These are phyloP conservation scores for Dendrolimus pini DNA, from an alignment of 2,888 invertebrate species.

Conservation along the genomic window DNA sequence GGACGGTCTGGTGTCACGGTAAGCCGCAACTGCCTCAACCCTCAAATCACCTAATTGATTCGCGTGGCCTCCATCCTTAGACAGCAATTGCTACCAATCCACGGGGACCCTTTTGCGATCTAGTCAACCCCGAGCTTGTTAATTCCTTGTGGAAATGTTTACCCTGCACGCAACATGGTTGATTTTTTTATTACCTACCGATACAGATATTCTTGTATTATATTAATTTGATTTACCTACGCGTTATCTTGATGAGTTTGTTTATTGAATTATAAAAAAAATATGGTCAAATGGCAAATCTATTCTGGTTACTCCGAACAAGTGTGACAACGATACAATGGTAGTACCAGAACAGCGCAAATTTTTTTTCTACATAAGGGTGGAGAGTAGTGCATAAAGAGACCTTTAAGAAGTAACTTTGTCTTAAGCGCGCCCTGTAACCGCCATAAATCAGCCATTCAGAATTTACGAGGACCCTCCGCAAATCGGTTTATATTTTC, in stretches of 20 bases:
- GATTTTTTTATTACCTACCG: constrained; percentile 5
- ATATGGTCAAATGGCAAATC: too few species aligned
- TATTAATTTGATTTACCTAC: too few species aligned
- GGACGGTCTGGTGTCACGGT: constrained; percentile 30
- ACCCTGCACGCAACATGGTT: constrained; percentile 28
- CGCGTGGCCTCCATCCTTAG: constrained; percentile 37
- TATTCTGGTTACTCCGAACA: too few species aligned
- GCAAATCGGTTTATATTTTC: constrained; percentile 77
- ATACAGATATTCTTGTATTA: too few species aligned
- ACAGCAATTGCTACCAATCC: constrained; percentile 22
- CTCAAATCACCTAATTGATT: constrained; percentile 58
- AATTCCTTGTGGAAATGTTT: constrained; percentile 33
- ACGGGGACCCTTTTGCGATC: constrained; percentile 33
- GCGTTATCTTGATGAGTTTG: too few species aligned
- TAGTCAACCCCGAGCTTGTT: constrained; percentile 34
- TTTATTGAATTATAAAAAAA: too few species aligned
- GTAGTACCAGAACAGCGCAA: too few species aligned
- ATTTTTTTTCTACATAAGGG: constrained; percentile 26
- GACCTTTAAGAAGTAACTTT: constrained; percentile 64
- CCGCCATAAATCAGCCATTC: constrained; percentile 71
- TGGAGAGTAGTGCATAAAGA: constrained; percentile 40
- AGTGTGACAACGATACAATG: too few species aligned
- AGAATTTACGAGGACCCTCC: constrained; percentile 71
- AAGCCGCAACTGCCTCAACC: constrained; percentile 23
- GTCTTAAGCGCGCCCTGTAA: constrained; percentile 67